phyloP scores from a whole-genome alignment of 2,888 invertebrate species.

The Yponomeuta plumbellus region DNA sequence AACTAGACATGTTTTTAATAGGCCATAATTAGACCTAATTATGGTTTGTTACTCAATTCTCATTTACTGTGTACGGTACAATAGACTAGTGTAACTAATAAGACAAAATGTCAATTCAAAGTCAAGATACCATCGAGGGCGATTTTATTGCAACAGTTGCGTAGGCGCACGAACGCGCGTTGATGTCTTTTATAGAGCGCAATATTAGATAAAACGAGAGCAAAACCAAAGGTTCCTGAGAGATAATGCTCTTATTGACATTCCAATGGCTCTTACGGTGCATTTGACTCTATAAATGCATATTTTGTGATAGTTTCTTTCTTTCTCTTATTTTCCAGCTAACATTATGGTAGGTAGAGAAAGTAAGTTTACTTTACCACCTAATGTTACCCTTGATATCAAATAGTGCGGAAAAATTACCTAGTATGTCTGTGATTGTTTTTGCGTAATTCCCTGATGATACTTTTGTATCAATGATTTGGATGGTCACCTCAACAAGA shows the following conservation, averaged over 20 bases:
- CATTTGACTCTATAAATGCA: not conserved
- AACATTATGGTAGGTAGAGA: no score
- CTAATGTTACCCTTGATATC: no score
- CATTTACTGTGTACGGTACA: not conserved
- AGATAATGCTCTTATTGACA: not conserved
- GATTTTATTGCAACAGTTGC: constrained; percentile 3
- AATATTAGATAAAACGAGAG: not conserved
- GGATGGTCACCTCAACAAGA: no score
- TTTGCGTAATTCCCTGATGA: no score
- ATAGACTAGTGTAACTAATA: not conserved
- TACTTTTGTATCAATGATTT: no score
- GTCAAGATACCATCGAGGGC: not conserved
- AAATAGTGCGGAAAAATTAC: no score
- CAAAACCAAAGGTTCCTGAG: not conserved
- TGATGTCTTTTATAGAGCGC: constrained; percentile 57
- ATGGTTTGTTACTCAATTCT: not conserved
- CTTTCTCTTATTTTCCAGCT: no score
- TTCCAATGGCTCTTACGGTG: not conserved
- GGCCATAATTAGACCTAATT: not conserved
- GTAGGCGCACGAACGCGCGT: constrained; percentile 41
- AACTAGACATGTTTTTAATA: not conserved
- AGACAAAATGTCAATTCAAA: not conserved
- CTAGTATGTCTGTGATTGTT: no score
- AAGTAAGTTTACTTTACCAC: no score
- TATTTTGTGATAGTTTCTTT: no score